These are phyloP conservation scores for Rapana venosa DNA, from an alignment of 2,888 invertebrate genomes.

Conservation along the genomic window DNA sequence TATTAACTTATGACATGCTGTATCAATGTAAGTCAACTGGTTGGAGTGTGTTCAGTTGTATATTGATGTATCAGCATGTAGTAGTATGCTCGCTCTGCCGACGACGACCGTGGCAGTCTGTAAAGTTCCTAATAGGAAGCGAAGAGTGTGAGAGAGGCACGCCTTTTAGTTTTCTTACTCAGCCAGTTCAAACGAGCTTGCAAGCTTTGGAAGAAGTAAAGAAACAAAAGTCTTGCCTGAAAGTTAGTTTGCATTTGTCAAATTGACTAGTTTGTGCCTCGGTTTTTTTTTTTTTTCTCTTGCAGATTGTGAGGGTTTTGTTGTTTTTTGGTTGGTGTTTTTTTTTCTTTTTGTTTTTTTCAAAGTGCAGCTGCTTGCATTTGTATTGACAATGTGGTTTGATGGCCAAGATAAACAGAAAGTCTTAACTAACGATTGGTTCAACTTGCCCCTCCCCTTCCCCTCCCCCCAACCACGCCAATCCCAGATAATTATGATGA, in stretches of 20 bases:
- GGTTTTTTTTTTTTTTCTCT: background rate
- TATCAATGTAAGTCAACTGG: constrained; percentile 34
- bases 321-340: background rate
- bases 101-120: background rate
- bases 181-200: background rate
- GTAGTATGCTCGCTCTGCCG: constrained; percentile 31
- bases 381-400: constrained; percentile 14
- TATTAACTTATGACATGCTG: constrained; percentile 35
- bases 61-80: constrained; percentile 2
- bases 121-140: background rate
- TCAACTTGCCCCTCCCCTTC: constrained; percentile 22
- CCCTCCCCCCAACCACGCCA: background rate
- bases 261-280: constrained; percentile 17
- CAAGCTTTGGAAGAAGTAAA: background rate
- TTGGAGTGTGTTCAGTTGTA: constrained; percentile 32
- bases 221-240: background rate
- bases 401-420: background rate
- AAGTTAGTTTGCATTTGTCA: background rate
- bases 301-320: background rate
- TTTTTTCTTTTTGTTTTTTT: background rate
- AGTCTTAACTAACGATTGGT: constrained; percentile 29
- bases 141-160: background rate
- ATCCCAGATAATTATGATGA: background rate
- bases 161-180: background rate
- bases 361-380: constrained; percentile 27